Evolutionary conservation across 2,113 vertebrate species (phyloP).

Genomic region (Prochilodus magdalenae): DNA sequence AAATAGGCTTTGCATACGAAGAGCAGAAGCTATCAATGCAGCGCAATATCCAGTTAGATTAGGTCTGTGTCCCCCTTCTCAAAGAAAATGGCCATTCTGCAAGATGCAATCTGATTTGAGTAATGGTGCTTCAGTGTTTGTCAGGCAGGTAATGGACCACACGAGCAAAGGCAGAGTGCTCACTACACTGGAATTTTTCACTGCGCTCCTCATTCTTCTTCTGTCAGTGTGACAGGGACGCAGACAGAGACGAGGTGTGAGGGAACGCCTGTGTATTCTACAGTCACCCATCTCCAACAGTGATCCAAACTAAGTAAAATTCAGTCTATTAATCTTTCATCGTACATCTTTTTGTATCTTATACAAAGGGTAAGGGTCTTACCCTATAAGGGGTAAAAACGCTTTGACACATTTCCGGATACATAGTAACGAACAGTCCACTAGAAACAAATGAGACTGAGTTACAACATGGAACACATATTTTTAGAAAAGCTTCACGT

Average conservation of each 20-base stretch:
- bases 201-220: slow-evolving; percentile 14
- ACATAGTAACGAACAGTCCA: no score
- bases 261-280: background rate
- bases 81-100: background rate
- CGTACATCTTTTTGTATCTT: background rate
- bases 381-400: no score
- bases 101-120: background rate
- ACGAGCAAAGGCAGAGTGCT: background rate
- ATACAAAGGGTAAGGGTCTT: no score
- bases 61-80: slow-evolving; percentile 1
- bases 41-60: background rate
- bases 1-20: background rate
- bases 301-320: background rate
- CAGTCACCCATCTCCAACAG: background rate
- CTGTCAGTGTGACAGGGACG: background rate
- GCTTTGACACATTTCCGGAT: no score
- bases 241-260: background rate
- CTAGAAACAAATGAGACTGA: no score
- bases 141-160: slow-evolving; percentile 20
- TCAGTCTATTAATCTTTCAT: background rate
- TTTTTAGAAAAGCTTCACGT: no score
- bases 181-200: background rate
- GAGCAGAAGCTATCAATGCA: background rate
- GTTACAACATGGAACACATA: no score
- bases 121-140: slow-evolving; percentile 10